phyloP scores from a whole-genome alignment of 2,797 vertebrate genomes.

The Myotis findleyi region DNA sequence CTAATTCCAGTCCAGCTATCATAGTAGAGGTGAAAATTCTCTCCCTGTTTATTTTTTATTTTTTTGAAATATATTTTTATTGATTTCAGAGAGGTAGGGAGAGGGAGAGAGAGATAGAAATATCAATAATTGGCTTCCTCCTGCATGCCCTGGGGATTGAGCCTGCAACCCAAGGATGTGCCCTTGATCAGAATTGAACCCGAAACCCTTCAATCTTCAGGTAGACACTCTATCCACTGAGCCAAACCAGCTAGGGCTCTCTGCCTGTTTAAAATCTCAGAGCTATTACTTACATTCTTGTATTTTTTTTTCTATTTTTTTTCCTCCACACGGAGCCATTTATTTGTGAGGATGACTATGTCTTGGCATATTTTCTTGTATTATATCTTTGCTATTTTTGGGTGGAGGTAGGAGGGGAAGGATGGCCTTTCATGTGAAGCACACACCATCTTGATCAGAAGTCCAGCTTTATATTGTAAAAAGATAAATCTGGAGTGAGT shows the following conservation, averaged over 20 bases:
- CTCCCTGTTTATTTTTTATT: too few relatives aligned
- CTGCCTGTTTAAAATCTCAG: not conserved
- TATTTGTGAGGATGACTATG: not conserved
- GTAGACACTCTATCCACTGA: too few relatives aligned
- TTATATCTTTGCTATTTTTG: constrained; percentile 47
- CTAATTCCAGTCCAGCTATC: too few relatives aligned
- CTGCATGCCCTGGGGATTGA: too few relatives aligned
- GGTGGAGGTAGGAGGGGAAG: not conserved
- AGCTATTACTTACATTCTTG: not conserved
- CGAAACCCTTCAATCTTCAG: too few relatives aligned
- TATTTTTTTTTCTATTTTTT: not conserved
- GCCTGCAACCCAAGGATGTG: too few relatives aligned
- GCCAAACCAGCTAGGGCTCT: too few relatives aligned
- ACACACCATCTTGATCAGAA: not conserved
- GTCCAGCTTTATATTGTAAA: not conserved
- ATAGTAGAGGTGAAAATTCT: not conserved
- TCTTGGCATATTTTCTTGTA: constrained; percentile 47
- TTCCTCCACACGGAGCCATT: not conserved
- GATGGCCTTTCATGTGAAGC: not conserved
- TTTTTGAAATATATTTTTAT: too few relatives aligned
- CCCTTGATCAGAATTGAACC: too few relatives aligned
- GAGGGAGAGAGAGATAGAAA: too few relatives aligned
- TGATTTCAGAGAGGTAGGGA: too few relatives aligned
- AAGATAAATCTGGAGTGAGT: not conserved
- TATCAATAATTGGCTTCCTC: too few relatives aligned